Evolutionary conservation across 2,888 invertebrate genomes (phyloP), one percentile per base, ranked within the genome.

Genomic region (Helobdella robusta): DNA sequence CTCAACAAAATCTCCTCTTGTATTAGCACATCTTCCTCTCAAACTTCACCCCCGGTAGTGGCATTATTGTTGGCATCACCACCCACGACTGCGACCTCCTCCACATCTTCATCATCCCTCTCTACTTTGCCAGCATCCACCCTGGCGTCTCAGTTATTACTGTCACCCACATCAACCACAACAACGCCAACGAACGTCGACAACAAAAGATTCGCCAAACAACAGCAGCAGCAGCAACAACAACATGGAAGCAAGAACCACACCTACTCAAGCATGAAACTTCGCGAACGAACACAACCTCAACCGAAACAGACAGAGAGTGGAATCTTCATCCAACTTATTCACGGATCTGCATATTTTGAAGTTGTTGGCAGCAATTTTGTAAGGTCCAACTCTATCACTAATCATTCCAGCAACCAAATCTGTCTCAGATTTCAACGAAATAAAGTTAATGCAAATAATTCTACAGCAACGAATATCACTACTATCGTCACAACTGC

Each of bases 261-360:
- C n/a, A 62, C 36, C n/a, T 44, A 44, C 50, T 62, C 44, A n/a
- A 48, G 50, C n/a, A 62, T 62, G 62, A 62, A 62, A 35, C 62
- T 62, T 32, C 46, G 62, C 20, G 62, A 62, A 18, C 48, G 44
- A 62, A 32, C 44, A n/a, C 48, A n/a, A 2, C 28, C 62, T 8
- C n/a, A 32, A 6, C 30, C 50, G 11, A 34, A 20, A 4, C n/a
- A 44, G 11, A 48, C 48, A 18, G 54, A 54, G 4, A 50, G 62
- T 20, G 62, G 62, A 20, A 50, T 62, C 18, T 62, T 62, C 20
- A 46, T 62, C 50, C 44, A 36, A 46, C 34, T 62, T 11, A 48
- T 28, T 2, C 62, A 62, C 6, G 62, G 62, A 3, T 62, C 62
- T 8, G 44, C 50, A 4, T 62, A 62, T 25, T 62, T 62, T 15